phyloP scores from a whole-genome alignment of 2,797 vertebrate species.

The Pseudochirops corinnae region DNA sequence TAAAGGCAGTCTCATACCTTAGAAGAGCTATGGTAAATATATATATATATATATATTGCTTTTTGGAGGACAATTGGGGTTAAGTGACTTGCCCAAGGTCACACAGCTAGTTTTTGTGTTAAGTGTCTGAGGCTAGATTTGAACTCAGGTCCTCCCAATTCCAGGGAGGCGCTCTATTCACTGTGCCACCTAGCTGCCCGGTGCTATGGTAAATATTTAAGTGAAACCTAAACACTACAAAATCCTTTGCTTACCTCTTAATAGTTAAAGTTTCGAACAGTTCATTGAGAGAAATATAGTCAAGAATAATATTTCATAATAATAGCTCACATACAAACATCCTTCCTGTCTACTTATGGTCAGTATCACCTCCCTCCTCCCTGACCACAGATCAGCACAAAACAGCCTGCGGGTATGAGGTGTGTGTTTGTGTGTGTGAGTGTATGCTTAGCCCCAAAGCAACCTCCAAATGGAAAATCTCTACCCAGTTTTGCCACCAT shows the following conservation, averaged over 20 bases:
- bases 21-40: background rate
- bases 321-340: slow-evolving; percentile 1
- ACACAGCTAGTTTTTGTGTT: no score
- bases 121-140: no score
- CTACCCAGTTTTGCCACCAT: background rate
- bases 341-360: background rate
- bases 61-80: no score
- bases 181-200: no score
- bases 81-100: no score
- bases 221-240: background rate
- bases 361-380: background rate
- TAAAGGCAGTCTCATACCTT: background rate
- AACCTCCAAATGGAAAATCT: background rate
- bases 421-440: background rate
- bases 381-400: background rate
- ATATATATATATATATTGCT: no score
- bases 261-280: background rate
- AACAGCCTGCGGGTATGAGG: background rate
- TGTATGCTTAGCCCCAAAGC: background rate
- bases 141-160: no score
- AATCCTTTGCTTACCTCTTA: background rate
- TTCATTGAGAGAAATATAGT: background rate
- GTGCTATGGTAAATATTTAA: background rate
- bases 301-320: background rate
- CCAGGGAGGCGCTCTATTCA: no score